phyloP scores from a whole-genome alignment of 2,888 invertebrate genomes.

The Drosophila rellima region DNA sequence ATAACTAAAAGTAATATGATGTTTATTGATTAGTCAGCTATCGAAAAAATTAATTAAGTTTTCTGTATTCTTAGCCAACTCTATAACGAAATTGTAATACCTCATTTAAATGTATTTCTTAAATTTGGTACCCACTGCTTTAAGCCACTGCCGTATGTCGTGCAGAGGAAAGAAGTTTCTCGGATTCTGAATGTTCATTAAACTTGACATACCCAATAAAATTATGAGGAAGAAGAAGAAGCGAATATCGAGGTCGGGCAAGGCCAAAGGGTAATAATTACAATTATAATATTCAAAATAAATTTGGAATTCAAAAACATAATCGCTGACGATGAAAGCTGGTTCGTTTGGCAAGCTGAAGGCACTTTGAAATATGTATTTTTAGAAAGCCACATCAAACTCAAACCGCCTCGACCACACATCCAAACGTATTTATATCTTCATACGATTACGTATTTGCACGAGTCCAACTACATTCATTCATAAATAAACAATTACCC shows the following conservation, averaged over 20 bases:
- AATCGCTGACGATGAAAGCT: constrained; percentile 25
- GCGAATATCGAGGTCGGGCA: constrained; percentile 2
- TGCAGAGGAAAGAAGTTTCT: constrained; percentile 20
- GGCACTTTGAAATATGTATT: constrained; percentile 49
- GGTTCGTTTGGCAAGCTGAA: constrained; percentile 34
- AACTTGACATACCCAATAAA: constrained; percentile 27
- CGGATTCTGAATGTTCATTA: constrained; percentile 26
- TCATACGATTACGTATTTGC: background rate
- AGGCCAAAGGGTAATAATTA: constrained; percentile 25
- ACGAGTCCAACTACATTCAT: constrained; percentile 31
- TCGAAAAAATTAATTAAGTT: constrained; percentile 1
- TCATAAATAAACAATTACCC: constrained; percentile 56
- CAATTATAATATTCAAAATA: constrained; percentile 51
- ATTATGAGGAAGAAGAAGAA: background rate
- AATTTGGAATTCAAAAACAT: constrained; percentile 43
- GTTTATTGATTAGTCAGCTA: background rate
- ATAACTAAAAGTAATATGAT: background rate
- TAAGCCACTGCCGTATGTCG: constrained; percentile 6
- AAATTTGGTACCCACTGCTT: constrained; percentile 34
- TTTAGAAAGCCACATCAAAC: constrained; percentile 67
- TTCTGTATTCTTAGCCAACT: background rate
- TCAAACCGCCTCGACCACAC: constrained; percentile 15
- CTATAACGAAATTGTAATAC: background rate
- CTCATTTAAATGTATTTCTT: background rate
- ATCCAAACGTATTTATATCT: constrained; percentile 1